Evolutionary conservation across 2,113 vertebrate species (phyloP).

Genomic region (Pachyramphus minor): DNA sequence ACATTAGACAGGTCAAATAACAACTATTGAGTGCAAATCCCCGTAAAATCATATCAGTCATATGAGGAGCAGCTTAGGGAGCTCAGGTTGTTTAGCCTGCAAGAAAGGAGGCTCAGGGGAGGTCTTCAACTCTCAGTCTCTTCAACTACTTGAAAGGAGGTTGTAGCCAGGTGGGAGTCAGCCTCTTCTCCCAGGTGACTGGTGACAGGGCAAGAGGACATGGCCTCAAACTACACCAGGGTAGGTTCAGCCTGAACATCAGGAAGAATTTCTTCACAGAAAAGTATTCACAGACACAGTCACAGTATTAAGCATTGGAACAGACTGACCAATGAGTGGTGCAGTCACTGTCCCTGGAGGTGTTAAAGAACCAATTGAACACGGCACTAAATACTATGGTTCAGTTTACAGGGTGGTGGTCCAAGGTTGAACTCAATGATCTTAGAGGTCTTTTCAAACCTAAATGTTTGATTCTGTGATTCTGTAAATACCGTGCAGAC

Average conservation of each 20-base stretch:
- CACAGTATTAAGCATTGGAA: background rate
- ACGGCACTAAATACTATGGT: no score
- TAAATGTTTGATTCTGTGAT: background rate
- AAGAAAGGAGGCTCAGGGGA: background rate
- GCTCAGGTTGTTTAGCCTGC: background rate
- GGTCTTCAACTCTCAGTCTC: background rate
- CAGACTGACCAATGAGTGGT: background rate
- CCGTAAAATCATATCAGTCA: fast-evolving
- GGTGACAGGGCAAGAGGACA: background rate
- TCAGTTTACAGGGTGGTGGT: background rate
- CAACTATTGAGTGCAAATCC: background rate
- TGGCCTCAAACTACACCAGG: background rate
- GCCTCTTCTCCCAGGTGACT: background rate
- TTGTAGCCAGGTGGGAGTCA: background rate
- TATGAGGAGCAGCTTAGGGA: background rate
- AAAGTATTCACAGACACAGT: no score
- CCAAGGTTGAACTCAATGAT: background rate
- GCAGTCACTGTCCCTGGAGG: background rate
- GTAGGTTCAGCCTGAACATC: background rate
- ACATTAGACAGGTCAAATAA: background rate
- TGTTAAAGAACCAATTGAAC: background rate
- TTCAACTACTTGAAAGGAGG: background rate
- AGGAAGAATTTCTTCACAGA: background rate
- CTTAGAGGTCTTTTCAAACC: background rate
- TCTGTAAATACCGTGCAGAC: background rate